Base-by-base conservation (phyloP, 2,797 vertebrate genomes). In the Sciurus vulgaris region DNA sequence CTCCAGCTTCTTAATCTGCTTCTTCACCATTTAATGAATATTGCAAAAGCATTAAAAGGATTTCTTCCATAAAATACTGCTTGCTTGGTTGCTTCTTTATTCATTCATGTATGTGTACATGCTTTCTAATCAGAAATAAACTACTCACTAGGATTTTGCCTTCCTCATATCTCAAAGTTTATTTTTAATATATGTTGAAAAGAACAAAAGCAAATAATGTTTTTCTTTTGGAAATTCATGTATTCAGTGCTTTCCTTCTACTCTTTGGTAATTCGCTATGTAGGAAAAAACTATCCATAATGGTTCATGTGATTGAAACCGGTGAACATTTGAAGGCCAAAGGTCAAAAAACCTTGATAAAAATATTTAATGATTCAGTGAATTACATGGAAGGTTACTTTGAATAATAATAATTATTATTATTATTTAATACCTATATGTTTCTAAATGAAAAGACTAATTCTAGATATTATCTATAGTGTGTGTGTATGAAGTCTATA, bases 311-410 rank as follows among this genome's bases (percentile, higher is more conserved):
- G 47, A 61, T 13, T 79, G 72, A 65, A 91, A 20, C 63, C 10
- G 3, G 20, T 63, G 65, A 65, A 81, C 28, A 56, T 76, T 81
- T 70, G 41, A 63, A 85, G n/a, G 28, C 13, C 26, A 83, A 33
- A 84, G 28, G 8, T 87, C 14, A 85, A 85, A 79, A 84, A 1
- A 72, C 30, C 7, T 86, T 90, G 63, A 86, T 14, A 93, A 91
- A 83, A 79, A 77, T 67, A 38, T 61, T 93, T 72, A 89, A 72
- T 89, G 89, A 61, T 63, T 86, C 54, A 41, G 30, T 67, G 5
- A 77, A 95, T 78, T 59, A 65, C 92, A 84, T 89, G 63, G 69
- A 93, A 73, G 38, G 33, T 86, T 82, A 85, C 28, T 54, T 72
- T 41, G n/a, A 76, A 69, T 59, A 88, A 87, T 54, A 84, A 84